Evolutionary conservation across 2,113 vertebrate genomes (phyloP).

Genomic region (Strigops habroptila): DNA sequence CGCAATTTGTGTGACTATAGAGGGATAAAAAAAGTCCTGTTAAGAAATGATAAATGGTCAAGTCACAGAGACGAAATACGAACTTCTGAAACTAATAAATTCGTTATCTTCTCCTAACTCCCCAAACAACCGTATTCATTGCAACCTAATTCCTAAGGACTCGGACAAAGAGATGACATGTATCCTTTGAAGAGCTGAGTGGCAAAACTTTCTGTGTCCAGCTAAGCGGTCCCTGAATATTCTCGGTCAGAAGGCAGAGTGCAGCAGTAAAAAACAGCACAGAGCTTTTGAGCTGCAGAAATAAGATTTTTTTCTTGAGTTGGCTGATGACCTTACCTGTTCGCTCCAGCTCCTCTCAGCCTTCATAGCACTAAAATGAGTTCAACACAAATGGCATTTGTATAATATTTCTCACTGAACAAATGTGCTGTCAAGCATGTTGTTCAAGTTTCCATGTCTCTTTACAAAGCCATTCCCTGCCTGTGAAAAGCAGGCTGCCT

Average conservation of each 20-base stretch:
- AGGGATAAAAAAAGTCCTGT: background rate
- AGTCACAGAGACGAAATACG: background rate
- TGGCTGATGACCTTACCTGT: constrained; percentile 3
- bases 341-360: background rate
- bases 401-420: background rate
- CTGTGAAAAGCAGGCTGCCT: background rate
- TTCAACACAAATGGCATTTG: background rate
- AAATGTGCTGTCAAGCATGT: background rate
- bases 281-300: background rate
- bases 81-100: constrained; percentile 28
- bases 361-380: constrained; percentile 3
- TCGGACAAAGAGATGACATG: background rate
- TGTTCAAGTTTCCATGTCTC: background rate
- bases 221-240: background rate
- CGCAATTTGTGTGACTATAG: background rate
- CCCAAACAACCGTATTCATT: background rate
- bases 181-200: background rate
- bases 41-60: background rate
- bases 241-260: background rate
- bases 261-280: background rate
- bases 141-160: background rate
- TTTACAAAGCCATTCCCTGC: background rate
- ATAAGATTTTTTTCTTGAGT: background rate
- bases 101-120: background rate
- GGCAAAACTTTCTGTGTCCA: background rate